A percentile compares a stretch with the other conserved stretches of the same genome.
Evolutionary conservation across 2,888 invertebrate genomes (phyloP).

Genomic region (Aphidoletes aphidimyza): DNA sequence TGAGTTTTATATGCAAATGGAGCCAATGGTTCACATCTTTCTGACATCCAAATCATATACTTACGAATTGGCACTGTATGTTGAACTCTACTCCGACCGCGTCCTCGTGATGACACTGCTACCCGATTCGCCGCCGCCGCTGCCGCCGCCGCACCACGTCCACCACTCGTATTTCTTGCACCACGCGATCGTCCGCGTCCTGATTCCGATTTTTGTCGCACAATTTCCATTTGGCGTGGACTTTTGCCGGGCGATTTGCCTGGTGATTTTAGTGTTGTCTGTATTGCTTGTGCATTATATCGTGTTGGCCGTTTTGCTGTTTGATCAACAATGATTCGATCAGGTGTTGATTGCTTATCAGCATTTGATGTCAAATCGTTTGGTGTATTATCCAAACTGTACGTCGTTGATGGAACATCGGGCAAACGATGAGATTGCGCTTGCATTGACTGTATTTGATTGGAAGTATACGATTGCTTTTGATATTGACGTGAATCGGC

Average conservation of each 20-base stretch:
- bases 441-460: background rate
- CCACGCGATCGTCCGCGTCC: constrained; percentile 62
- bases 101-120: constrained; percentile 59
- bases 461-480: background rate
- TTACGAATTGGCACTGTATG: constrained; percentile 58
- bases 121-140: background rate
- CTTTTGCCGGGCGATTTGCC: constrained; percentile 77
- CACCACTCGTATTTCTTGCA: constrained; percentile 60
- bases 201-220: constrained; percentile 57
- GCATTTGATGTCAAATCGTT: constrained; percentile 1
- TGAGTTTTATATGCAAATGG: background rate
- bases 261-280: constrained; percentile 71
- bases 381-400: constrained; percentile 8
- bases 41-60: background rate
- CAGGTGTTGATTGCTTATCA: background rate
- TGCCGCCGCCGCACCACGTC: constrained; percentile 62
- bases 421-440: constrained; percentile 54
- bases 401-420: no score
- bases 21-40: background rate
- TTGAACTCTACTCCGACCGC: constrained; percentile 62
- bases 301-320: constrained; percentile 53
- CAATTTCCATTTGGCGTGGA: constrained; percentile 71
- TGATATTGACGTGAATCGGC: background rate
- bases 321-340: background rate
- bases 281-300: constrained; percentile 54